Percentiles rank a stretch among this genome's conserved stretches.
phyloP scores from a whole-genome alignment of 2,797 vertebrate genomes.

The Helostoma temminkii region DNA sequence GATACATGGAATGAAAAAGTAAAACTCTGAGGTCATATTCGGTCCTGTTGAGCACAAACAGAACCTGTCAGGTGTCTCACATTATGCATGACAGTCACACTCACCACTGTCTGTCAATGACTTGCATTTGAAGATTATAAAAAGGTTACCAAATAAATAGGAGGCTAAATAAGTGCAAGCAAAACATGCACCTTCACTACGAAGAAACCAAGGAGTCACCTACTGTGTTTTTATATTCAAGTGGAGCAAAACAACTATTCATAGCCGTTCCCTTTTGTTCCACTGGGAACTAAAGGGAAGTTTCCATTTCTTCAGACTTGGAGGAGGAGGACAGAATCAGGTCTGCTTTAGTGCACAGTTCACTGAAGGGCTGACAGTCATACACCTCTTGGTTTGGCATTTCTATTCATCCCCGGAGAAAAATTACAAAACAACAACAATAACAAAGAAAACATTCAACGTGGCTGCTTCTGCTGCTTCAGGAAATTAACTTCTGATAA shows the following conservation, averaged over 20 bases:
- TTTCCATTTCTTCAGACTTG: constrained; percentile 36
- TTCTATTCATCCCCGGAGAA: constrained; percentile 11
- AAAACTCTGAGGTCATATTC: constrained; percentile 17
- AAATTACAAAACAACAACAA: constrained; percentile 45
- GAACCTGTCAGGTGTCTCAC: constrained; percentile 6
- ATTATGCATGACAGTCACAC: constrained; percentile 5
- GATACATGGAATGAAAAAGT: constrained; percentile 13
- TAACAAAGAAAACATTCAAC: constrained; percentile 13
- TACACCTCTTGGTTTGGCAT: constrained; percentile 38
- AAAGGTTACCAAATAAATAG: constrained; percentile 35
- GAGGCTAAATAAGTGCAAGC: constrained; percentile 16
- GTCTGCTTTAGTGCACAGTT: constrained; percentile 51
- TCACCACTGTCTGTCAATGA: constrained; percentile 17
- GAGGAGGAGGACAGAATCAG: constrained; percentile 51
- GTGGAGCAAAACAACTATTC: constrained; percentile 13
- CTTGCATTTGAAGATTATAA: constrained; percentile 21
- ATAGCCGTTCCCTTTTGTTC: neutral
- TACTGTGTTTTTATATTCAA: constrained; percentile 19
- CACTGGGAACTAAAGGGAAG: constrained; percentile 19
- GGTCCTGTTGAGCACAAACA: constrained; percentile 14
- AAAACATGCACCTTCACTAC: constrained; percentile 1
- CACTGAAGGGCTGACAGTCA: constrained; percentile 53
- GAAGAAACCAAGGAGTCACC: neutral
- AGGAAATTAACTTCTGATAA: constrained; percentile 56
- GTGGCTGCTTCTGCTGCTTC: constrained; percentile 4